phyloP scores from a whole-genome alignment of 1,140 invertebrate species.

The Drosophila subpulchrella region DNA sequence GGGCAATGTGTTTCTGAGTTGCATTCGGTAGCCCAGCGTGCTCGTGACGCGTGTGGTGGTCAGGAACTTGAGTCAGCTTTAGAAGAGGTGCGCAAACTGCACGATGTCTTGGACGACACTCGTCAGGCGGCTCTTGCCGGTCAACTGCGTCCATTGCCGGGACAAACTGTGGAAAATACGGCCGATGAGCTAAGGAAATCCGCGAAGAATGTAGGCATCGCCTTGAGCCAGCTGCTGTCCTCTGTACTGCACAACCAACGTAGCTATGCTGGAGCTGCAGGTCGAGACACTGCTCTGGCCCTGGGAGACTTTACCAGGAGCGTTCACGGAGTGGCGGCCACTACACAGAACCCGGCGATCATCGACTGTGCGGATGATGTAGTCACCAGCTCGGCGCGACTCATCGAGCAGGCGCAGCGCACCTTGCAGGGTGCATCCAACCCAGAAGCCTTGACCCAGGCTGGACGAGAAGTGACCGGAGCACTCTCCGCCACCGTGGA shows the following conservation, averaged over 20 bases:
- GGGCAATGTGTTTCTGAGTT: constrained; percentile 86
- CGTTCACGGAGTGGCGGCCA: constrained; percentile 90
- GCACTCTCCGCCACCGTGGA: constrained; percentile 87
- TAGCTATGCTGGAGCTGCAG: constrained; percentile 92
- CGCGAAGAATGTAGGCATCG: constrained; percentile 87
- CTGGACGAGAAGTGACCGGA: constrained; percentile 86
- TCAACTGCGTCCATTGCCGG: constrained; percentile 92
- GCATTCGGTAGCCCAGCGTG: constrained; percentile 91
- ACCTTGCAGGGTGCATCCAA: constrained; percentile 88
- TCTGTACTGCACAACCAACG: constrained; percentile 94
- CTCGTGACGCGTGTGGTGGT: constrained; percentile 94
- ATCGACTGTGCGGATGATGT: constrained; percentile 92
- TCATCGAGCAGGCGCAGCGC: constrained; percentile 92
- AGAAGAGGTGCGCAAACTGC: constrained; percentile 91
- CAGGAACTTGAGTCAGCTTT: constrained; percentile 93
- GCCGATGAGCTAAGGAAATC: constrained; percentile 89
- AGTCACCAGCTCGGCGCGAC: constrained; percentile 89
- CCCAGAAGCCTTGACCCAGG: constrained; percentile 87
- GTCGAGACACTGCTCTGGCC: constrained; percentile 91
- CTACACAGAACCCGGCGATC: constrained; percentile 81
- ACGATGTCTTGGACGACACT: constrained; percentile 93
- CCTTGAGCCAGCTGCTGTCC: constrained; percentile 93
- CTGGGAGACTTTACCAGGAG: constrained; percentile 89
- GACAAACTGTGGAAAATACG: constrained; percentile 92
- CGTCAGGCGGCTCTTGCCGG: constrained; percentile 89